Percentiles rank a stretch among this genome's conserved stretches.
phyloP scores from a whole-genome alignment of 2,888 invertebrate genomes.

The Drosophila glabriapex region DNA sequence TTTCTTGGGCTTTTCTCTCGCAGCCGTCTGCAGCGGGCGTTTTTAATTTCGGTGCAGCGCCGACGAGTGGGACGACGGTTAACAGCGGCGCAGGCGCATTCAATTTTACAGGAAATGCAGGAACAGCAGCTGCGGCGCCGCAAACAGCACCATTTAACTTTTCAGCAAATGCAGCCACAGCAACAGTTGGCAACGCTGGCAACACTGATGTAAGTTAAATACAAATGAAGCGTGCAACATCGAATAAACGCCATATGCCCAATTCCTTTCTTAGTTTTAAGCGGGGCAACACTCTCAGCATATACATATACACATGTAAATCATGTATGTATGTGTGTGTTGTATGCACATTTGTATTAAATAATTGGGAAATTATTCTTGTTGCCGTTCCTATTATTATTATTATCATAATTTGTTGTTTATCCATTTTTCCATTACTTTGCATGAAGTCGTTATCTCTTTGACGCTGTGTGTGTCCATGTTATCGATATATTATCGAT shows the following conservation, averaged over 20 bases:
- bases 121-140: slow-evolving; percentile 27
- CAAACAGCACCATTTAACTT: slow-evolving; percentile 79
- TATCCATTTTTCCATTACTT: slow-evolving; percentile 7
- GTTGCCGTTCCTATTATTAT: slow-evolving; percentile 14
- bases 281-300: neutral
- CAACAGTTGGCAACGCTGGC: slow-evolving; percentile 6
- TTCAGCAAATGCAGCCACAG: slow-evolving; percentile 53
- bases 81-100: slow-evolving; percentile 29
- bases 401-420: neutral
- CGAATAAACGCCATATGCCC: neutral
- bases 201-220: slow-evolving; percentile 59
- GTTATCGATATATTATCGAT: slow-evolving; percentile 31
- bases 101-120: slow-evolving; percentile 39
- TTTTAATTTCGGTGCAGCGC: slow-evolving; percentile 42
- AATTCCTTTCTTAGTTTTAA: neutral
- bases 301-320: neutral
- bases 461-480: neutral
- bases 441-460: slow-evolving; percentile 24
- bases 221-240: neutral
- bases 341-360: neutral
- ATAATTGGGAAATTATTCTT: slow-evolving; percentile 11
- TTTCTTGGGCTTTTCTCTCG: neutral
- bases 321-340: neutral
- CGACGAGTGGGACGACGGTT: slow-evolving; percentile 3
- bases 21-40: slow-evolving; percentile 27